A percentile compares a stretch with the other conserved stretches of the same genome.
Conservation (phyloP, 2,113 vertebrate species). For the Chaetodon trifascialis region DNA sequence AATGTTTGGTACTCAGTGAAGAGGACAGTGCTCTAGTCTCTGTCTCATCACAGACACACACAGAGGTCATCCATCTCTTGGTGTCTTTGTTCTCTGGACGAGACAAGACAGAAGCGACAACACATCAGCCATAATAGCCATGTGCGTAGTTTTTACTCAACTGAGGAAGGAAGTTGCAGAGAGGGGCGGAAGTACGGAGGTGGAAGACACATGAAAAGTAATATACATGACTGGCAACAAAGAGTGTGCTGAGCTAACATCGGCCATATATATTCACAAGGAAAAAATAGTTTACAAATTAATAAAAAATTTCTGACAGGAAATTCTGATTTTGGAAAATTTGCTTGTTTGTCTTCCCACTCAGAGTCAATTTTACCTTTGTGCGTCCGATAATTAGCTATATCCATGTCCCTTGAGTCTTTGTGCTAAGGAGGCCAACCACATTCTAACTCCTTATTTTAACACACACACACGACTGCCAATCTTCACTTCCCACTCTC, state of each 20-base stretch:
- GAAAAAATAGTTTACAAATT: not conserved
- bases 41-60: slow-evolving; percentile 13
- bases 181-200: slow-evolving; percentile 24
- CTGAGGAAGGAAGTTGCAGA: slow-evolving; percentile 29
- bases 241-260: slow-evolving; percentile 37
- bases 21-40: not conserved
- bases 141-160: slow-evolving; percentile 58
- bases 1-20: not conserved
- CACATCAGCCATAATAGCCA: slow-evolving; percentile 64
- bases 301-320: too few species aligned
- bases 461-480: too few species aligned
- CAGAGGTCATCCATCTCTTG: slow-evolving; percentile 49
- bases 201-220: slow-evolving; percentile 25
- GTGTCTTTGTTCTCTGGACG: slow-evolving; percentile 56
- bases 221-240: slow-evolving; percentile 25
- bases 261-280: not conserved
- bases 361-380: too few species aligned
- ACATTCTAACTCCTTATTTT: too few species aligned
- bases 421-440: too few species aligned
- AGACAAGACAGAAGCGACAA: slow-evolving; percentile 69
- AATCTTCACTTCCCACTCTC: too few species aligned
- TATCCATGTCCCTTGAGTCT: too few species aligned
- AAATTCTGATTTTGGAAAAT: too few species aligned
- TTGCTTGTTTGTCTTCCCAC: too few species aligned
- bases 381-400: too few species aligned